Percentiles rank a stretch among this genome's conserved stretches.
Conservation (phyloP, 1,140 invertebrate species). For the Fopius arisanus region DNA sequence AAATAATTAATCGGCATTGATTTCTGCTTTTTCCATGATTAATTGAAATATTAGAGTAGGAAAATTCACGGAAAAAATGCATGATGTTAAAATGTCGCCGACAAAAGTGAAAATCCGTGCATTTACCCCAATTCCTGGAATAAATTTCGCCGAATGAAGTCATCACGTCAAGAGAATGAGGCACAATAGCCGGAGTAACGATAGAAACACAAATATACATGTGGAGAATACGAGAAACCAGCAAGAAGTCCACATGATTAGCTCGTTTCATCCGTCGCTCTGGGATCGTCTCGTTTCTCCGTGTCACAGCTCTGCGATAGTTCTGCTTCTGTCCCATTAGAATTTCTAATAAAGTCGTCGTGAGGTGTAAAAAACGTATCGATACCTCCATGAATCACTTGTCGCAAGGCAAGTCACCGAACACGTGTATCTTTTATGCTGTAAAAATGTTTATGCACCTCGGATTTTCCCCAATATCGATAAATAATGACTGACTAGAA, state of each 20-base stretch:
- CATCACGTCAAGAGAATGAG: not conserved
- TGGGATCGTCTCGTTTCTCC: slow-evolving; percentile 32
- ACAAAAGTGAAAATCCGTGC: too few species aligned
- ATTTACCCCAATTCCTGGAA: not conserved
- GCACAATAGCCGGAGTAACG: not conserved
- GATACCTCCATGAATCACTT: slow-evolving; percentile 59
- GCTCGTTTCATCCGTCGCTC: slow-evolving; percentile 42
- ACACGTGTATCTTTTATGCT: slow-evolving; percentile 56
- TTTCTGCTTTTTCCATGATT: too few species aligned
- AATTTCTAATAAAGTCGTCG: slow-evolving; percentile 63
- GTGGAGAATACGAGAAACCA: not conserved
- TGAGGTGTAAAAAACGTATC: slow-evolving; percentile 55
- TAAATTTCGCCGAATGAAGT: not conserved
- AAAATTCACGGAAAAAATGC: too few species aligned
- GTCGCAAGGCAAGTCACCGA: slow-evolving; percentile 51
- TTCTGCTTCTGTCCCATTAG: slow-evolving; percentile 55
- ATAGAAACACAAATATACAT: not conserved
- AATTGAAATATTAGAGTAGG: too few species aligned
- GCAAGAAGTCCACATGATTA: slow-evolving; percentile 50
- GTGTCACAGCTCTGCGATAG: too few species aligned
- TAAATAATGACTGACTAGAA: too few species aligned
- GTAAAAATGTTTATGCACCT: slow-evolving; percentile 34
- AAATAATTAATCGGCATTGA: too few species aligned
- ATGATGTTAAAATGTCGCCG: too few species aligned
- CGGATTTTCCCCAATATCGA: not conserved